phyloP scores from a whole-genome alignment of 2,797 vertebrate species.

The Lepus townsendii region DNA sequence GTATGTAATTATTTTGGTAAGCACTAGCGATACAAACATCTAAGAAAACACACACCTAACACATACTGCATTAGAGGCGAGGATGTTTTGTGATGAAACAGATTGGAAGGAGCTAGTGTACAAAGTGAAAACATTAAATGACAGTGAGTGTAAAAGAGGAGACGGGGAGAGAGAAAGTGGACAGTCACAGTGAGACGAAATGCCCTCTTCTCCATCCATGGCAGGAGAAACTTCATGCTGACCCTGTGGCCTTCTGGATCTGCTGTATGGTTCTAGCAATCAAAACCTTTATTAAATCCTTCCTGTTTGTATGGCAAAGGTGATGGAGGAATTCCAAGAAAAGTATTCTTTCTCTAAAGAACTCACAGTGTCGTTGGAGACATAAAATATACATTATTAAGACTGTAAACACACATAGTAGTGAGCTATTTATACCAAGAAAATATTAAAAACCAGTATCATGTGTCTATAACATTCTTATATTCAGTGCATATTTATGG shows the following conservation, averaged over 20 bases:
- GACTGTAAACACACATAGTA: background rate
- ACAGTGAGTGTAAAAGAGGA: background rate
- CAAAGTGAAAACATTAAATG: background rate
- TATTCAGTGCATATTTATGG: background rate
- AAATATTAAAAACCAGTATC: background rate
- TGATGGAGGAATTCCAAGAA: slow-evolving; percentile 34
- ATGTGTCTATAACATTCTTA: background rate
- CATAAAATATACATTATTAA: background rate
- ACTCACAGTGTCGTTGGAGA: background rate
- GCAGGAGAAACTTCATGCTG: background rate
- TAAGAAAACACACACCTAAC: background rate
- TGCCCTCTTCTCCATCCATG: background rate
- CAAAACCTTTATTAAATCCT: background rate
- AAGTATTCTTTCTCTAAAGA: background rate
- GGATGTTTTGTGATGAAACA: background rate
- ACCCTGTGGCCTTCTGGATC: background rate
- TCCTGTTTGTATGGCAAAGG: slow-evolving; percentile 17
- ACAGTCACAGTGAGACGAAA: background rate
- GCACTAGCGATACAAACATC: background rate
- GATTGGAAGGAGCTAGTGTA: background rate
- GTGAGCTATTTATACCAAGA: background rate
- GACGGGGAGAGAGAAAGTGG: background rate
- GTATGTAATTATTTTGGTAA: slow-evolving; percentile 32
- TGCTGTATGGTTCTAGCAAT: background rate
- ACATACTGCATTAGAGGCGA: background rate